Percentiles rank a stretch among this genome's conserved stretches.
These are phyloP conservation scores for mouse (Mus musculus) DNA, from an alignment of 2,113 vertebrate genomes.

Conservation along the genomic window GRCm39 chrX:6164501-6165000, in stretches of 20 bases:
- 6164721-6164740: conserved; percentile 38
- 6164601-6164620: background rate
- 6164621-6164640: background rate
- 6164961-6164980: conserved; percentile 10
- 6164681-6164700: background rate
- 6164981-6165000: background rate
- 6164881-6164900: background rate
- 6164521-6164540: background rate
- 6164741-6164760: background rate
- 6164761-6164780: conserved; percentile 40
- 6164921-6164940: background rate
- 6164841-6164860: background rate
- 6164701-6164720: background rate
- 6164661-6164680: background rate
- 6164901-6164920: background rate
- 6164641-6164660: background rate
- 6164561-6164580: background rate
- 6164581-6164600: conserved; percentile 32
- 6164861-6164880: background rate
- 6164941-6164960: background rate
- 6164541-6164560: background rate
- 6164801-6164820: conserved; percentile 11
- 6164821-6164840: background rate
- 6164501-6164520: background rate
- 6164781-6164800: conserved; percentile 35